phyloP scores from a whole-genome alignment of 1,140 invertebrate genomes.

The Campodea augens region DNA sequence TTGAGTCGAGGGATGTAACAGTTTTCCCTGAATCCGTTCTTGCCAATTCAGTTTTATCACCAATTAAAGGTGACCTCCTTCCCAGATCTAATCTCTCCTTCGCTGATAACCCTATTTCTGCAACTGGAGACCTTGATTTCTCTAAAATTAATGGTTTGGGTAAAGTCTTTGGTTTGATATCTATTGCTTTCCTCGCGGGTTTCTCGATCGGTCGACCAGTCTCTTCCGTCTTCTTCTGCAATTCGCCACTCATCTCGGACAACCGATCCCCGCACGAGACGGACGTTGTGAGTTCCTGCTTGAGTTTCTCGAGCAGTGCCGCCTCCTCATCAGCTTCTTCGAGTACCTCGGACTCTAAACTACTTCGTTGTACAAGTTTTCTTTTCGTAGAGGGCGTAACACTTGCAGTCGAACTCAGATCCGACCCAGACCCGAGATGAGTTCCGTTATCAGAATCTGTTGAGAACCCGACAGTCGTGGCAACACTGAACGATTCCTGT shows the following conservation, averaged over 20 bases:
- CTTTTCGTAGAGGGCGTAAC: constrained; percentile 52
- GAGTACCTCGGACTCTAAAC: constrained; percentile 58
- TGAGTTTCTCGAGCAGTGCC: constrained; percentile 3
- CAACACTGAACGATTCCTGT: background rate
- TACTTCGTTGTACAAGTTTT: constrained; percentile 57
- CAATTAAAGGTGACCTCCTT: background rate
- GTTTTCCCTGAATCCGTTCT: constrained; percentile 43
- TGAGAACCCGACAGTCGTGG: background rate
- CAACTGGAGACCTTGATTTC: too few species aligned
- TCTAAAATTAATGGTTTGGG: constrained; percentile 2
- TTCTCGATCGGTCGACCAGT: constrained; percentile 2
- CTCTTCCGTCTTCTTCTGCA: too few species aligned
- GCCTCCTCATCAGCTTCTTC: constrained; percentile 30
- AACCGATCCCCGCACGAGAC: constrained; percentile 1
- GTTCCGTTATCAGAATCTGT: constrained; percentile 31
- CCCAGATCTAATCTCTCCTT: too few species aligned
- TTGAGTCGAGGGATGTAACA: constrained; percentile 61
- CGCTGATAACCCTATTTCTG: too few species aligned
- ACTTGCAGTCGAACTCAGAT: constrained; percentile 33
- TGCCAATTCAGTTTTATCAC: constrained; percentile 22
- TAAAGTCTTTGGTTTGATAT: background rate
- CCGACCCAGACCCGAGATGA: constrained; percentile 24
- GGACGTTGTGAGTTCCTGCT: constrained; percentile 3
- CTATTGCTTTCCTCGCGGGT: background rate
- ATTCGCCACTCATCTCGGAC: constrained; percentile 3